A percentile compares a stretch with the other conserved stretches of the same genome.
These are phyloP conservation scores for Andrena chrysosceles DNA, from an alignment of 2,888 invertebrate species.

Conservation along the genomic window DNA sequence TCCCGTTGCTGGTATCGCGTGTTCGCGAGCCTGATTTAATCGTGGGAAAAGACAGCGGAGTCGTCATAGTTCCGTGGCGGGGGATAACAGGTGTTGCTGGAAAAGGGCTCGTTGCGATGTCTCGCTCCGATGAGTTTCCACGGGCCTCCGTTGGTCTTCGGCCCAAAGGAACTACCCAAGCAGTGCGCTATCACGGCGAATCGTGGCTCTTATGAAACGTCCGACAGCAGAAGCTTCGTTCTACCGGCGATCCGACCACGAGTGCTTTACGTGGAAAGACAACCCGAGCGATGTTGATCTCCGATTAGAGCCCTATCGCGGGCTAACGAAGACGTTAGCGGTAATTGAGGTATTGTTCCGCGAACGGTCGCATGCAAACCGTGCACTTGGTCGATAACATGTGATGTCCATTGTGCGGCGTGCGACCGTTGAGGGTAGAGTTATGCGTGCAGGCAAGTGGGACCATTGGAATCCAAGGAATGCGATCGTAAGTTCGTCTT, in stretches of 20 bases:
- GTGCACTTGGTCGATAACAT: constrained; percentile 55
- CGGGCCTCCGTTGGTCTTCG: constrained; percentile 41
- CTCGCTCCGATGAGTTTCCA: constrained; percentile 75
- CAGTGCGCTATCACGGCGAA: constrained; percentile 39
- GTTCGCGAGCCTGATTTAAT: constrained; percentile 78
- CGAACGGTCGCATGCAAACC: constrained; percentile 5
- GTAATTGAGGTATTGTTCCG: neutral
- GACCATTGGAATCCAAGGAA: constrained; percentile 64
- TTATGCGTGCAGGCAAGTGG: neutral
- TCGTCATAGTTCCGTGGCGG: constrained; percentile 36
- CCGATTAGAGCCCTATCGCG: too few relatives aligned
- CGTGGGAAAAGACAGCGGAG: constrained; percentile 78
- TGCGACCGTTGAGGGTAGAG: constrained; percentile 13
- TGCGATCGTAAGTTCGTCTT: constrained; percentile 64
- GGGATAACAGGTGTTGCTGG: constrained; percentile 78
- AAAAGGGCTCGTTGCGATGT: constrained; percentile 68
- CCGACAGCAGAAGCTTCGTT: neutral
- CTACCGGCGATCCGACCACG: neutral
- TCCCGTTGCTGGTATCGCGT: constrained; percentile 70
- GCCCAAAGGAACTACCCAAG: constrained; percentile 24
- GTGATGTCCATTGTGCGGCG: constrained; percentile 60
- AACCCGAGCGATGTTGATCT: too few relatives aligned
- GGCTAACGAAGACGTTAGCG: neutral
- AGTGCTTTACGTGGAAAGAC: too few relatives aligned
- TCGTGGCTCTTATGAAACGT: neutral